Evolutionary conservation across 2,797 vertebrate genomes (phyloP), one percentile per base, ranked within the genome.

Genomic region (Gila robusta): DNA sequence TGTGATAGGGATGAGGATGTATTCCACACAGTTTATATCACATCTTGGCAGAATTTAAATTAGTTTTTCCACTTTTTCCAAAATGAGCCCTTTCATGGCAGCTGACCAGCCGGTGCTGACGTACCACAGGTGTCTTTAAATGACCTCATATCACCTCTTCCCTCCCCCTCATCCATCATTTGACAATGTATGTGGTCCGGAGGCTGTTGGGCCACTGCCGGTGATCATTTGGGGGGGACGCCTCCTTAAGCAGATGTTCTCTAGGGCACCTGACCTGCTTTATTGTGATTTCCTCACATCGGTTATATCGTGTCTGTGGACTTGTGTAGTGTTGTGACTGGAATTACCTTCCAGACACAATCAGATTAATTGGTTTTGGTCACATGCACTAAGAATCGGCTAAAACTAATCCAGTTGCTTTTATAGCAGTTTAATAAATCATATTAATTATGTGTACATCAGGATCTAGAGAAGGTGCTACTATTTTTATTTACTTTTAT

Each of bases 121-220:
- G 90, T 89, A 80, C 90, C 91, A 84, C 89, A 91, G 92, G 92
- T 94, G 93, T 87, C 71, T 73, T 73, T 86, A 87, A 89, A 91
- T 90, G 91, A 94, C 93, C 90, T 91, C 90, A 89, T 6, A 86
- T 95, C 95, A 95, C 96, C 96, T 97, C 96, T 96, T 95, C 96
- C 95, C 90, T 87, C 90, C 81, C 85, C 93, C 89, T 93, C 95
- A 97, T 97, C 95, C 95, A 96, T 97, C 96, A 97, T 93, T 94
- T 95, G 96, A 95, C 96, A 94, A 87, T 91, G 92, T 90, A 91
- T 89, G 94, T 93, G 94, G 94, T 96, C 95, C 95, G 95, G 94
- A 91, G 91, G 91, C 88, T 66, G 64, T 32, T 32, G 64, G 64
- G 64, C 64, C 64, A 32, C 35, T 90, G 91, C 92, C 92, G 92